Evolutionary conservation across 2,113 vertebrate species (phyloP).

Genomic region (Syngnathus typhle): DNA sequence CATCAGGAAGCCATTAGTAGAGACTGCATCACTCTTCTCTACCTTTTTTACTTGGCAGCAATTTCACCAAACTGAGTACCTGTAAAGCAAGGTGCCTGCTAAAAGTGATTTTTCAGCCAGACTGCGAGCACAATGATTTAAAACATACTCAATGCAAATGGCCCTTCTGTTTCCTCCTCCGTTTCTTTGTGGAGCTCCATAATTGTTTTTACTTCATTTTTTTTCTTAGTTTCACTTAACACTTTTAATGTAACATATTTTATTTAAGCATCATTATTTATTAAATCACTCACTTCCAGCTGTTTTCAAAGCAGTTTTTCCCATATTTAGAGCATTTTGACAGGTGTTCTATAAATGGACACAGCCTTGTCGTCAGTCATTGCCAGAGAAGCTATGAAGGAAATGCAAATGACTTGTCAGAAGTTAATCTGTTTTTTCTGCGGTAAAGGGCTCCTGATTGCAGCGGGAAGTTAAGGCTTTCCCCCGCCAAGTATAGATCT

Average conservation of each 20-base stretch:
- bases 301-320: too few relatives aligned
- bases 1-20: slow-evolving; percentile 28
- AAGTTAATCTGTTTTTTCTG: slow-evolving; percentile 49
- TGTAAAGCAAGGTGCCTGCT: slow-evolving; percentile 52
- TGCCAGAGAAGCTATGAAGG: not conserved
- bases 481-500: slow-evolving; percentile 34
- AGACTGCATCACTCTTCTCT: slow-evolving; percentile 20
- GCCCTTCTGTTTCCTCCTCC: not conserved
- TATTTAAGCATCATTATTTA: not conserved
- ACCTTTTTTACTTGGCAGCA: slow-evolving; percentile 35
- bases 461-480: slow-evolving; percentile 37
- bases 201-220: not conserved
- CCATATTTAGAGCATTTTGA: not conserved
- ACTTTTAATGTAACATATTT: not conserved
- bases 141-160: slow-evolving; percentile 32
- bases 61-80: slow-evolving; percentile 49
- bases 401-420: slow-evolving; percentile 41
- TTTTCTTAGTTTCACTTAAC: not conserved
- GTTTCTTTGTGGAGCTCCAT: slow-evolving; percentile 1
- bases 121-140: slow-evolving; percentile 46
- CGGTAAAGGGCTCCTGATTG: slow-evolving; percentile 42
- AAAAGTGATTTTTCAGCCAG: slow-evolving; percentile 48
- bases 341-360: slow-evolving; percentile 44
- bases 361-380: slow-evolving; percentile 32
- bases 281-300: not conserved